These are phyloP conservation scores for Tachina lurida DNA, from an alignment of 2,888 invertebrate genomes.

Conservation along the genomic window DNA sequence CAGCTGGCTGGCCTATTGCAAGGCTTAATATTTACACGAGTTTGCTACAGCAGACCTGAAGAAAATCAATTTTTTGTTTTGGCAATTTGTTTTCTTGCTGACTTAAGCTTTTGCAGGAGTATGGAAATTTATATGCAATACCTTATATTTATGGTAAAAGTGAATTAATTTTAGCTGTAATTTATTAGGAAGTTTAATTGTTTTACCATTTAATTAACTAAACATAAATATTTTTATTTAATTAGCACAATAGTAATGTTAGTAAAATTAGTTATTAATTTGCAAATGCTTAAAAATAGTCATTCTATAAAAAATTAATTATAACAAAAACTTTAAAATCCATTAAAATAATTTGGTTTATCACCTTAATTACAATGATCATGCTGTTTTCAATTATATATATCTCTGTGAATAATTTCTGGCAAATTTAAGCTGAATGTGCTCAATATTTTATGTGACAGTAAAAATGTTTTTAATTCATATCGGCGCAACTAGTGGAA, in stretches of 20 bases:
- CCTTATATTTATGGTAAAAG: not conserved
- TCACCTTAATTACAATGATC: too few relatives aligned
- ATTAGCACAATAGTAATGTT: not conserved
- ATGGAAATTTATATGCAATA: not conserved
- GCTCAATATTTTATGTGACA: too few relatives aligned
- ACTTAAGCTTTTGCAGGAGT: not conserved
- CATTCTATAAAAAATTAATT: too few relatives aligned
- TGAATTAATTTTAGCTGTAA: not conserved
- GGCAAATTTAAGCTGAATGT: too few relatives aligned
- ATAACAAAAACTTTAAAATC: too few relatives aligned
- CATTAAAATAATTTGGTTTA: too few relatives aligned
- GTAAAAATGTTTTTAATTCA: too few relatives aligned
- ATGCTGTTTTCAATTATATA: too few relatives aligned
- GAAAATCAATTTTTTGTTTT: conserved; percentile 11
- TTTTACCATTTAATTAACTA: not conserved
- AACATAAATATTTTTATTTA: not conserved
- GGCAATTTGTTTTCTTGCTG: not conserved
- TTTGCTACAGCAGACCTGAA: not conserved
- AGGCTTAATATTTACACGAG: conserved; percentile 4
- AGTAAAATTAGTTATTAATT: too few relatives aligned
- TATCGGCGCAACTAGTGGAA: too few relatives aligned
- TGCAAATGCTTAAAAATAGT: too few relatives aligned
- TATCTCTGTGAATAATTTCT: too few relatives aligned
- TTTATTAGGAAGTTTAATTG: not conserved
- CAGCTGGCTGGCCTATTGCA: not conserved